A percentile compares a stretch with the other conserved stretches of the same genome.
phyloP scores from a whole-genome alignment of 2,888 invertebrate species.

The Carterocephalus palaemon region DNA sequence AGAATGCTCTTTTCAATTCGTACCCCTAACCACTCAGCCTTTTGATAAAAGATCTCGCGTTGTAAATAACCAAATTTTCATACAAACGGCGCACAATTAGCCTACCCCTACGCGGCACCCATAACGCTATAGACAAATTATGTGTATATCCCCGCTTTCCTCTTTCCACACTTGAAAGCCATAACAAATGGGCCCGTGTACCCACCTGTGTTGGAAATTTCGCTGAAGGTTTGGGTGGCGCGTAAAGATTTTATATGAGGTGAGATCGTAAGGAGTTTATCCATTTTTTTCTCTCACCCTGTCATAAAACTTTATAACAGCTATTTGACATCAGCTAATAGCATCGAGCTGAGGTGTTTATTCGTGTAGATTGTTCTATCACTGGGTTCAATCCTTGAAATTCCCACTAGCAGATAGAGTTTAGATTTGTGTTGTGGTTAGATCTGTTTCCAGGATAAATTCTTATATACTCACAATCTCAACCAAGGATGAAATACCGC shows the following conservation, averaged over 20 bases:
- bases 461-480: no score
- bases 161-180: slow-evolving; percentile 36
- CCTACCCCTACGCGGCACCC: slow-evolving; percentile 28
- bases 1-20: slow-evolving; percentile 1
- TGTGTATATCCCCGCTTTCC: slow-evolving; percentile 32
- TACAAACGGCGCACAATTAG: slow-evolving; percentile 39
- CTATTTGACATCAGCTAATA: neutral
- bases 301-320: neutral
- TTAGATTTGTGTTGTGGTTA: no score
- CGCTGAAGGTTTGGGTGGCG: slow-evolving; percentile 31
- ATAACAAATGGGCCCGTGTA: slow-evolving; percentile 40
- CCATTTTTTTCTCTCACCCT: neutral
- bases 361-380: no score
- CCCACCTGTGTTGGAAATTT: slow-evolving; percentile 38
- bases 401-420: no score
- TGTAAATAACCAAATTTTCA: slow-evolving; percentile 38
- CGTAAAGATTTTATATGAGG: slow-evolving; percentile 33
- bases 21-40: slow-evolving; percentile 21
- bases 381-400: no score
- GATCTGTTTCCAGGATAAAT: no score
- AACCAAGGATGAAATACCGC: no score
- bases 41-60: slow-evolving; percentile 34
- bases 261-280: slow-evolving; percentile 1
- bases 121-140: slow-evolving; percentile 32
- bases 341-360: neutral